Conservation (phyloP, 2,888 invertebrate genomes). For the Oligia fasciuncula region DNA sequence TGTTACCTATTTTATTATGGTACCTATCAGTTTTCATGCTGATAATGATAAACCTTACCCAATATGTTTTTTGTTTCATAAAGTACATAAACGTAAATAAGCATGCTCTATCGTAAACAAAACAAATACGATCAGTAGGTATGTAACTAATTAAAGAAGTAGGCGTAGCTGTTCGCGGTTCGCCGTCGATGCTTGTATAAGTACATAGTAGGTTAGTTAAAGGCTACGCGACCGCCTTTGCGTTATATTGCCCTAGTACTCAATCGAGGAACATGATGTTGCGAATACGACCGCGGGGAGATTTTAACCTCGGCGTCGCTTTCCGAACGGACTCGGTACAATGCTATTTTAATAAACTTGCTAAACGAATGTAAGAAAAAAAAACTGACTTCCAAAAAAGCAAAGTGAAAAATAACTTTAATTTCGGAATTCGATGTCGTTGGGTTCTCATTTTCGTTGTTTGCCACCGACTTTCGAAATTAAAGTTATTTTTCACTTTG, state of each 20-base stretch:
- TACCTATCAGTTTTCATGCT: neutral
- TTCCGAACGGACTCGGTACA: neutral
- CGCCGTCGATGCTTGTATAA: neutral
- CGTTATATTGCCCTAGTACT: conserved; percentile 65
- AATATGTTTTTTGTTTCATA: neutral
- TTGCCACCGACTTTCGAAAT: no score
- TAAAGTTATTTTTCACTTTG: no score
- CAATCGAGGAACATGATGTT: conserved; percentile 70
- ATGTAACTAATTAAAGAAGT: conserved; percentile 36
- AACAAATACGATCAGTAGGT: conserved; percentile 15
- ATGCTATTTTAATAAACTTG: neutral
- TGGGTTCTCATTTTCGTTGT: no score
- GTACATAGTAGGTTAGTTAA: neutral
- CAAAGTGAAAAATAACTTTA: no score
- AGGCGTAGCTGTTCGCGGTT: conserved; percentile 33
- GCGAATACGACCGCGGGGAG: conserved; percentile 53
- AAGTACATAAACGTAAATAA: neutral
- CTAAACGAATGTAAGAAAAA: neutral
- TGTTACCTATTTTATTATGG: neutral
- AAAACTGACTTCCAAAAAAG: no score
- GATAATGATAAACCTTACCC: neutral
- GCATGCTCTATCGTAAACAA: neutral
- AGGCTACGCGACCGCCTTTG: conserved; percentile 3
- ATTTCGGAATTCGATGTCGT: no score
- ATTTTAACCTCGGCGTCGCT: conserved; percentile 27